Evolutionary conservation across 53 echinoderm and acorn worm species (phyloP).

Genomic region (Henricia sp.): DNA sequence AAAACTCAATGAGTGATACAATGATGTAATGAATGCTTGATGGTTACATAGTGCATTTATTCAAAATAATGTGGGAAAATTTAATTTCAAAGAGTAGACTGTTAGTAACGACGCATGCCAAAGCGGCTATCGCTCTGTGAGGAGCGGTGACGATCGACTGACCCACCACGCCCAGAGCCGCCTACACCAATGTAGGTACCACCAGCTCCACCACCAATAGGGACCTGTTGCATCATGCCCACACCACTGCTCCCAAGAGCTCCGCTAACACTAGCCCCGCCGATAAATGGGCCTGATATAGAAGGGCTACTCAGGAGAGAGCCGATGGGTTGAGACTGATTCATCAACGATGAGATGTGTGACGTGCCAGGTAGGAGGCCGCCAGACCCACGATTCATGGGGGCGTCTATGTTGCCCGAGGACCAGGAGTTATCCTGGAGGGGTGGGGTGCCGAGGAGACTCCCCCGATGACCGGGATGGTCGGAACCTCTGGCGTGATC

Average conservation of each 20-base stretch:
- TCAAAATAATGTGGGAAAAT: too few relatives aligned
- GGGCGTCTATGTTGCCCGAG: conserved; percentile 17
- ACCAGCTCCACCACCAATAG: conserved; percentile 49
- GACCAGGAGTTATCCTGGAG: conserved; percentile 34
- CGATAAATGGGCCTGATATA: conserved; percentile 35
- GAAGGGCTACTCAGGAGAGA: conserved; percentile 46
- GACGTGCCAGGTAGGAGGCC: conserved; percentile 60
- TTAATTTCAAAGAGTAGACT: too few relatives aligned
- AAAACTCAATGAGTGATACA: too few relatives aligned
- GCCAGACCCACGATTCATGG: conserved; percentile 55
- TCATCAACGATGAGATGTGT: conserved; percentile 66
- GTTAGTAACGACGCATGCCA: conserved; percentile 48
- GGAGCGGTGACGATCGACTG: conserved; percentile 40
- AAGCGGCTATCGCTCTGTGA: conserved; percentile 53
- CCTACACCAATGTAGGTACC: conserved; percentile 62
- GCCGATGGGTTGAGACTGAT: conserved; percentile 54
- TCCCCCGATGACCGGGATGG: conserved; percentile 22
- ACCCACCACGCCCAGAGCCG: conserved; percentile 54
- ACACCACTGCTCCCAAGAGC: conserved; percentile 38
- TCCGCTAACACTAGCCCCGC: conserved; percentile 63
- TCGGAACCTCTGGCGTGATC: conserved; percentile 33
- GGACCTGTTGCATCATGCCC: conserved; percentile 44
- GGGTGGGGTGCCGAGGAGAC: conserved; percentile 50
- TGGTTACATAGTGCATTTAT: too few relatives aligned
- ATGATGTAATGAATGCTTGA: too few relatives aligned